These are phyloP conservation scores for Heliornis fulica DNA, from an alignment of 2,113 vertebrate species.

Conservation along the genomic window DNA sequence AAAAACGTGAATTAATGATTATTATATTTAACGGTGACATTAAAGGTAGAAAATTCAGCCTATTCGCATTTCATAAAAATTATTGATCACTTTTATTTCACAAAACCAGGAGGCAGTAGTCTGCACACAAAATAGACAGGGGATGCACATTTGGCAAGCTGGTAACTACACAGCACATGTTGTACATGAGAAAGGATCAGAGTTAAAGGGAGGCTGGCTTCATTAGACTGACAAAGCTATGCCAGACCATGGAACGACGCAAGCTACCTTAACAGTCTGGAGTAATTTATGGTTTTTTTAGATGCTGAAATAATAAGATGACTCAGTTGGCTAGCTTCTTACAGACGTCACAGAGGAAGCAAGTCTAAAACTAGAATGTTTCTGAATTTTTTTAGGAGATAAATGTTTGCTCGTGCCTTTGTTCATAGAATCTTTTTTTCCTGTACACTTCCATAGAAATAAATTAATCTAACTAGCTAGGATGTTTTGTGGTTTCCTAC, in stretches of 20 bases:
- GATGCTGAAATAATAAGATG: not conserved
- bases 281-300: not conserved
- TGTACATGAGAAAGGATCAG: not conserved
- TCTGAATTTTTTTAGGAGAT: slow-evolving; percentile 35
- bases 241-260: not conserved
- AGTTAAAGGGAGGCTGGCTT: not conserved
- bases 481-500: slow-evolving; percentile 44
- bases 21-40: not conserved
- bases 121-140: not conserved
- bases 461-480: slow-evolving; percentile 57
- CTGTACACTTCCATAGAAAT: slow-evolving; percentile 24
- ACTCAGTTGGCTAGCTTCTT: slow-evolving; percentile 17
- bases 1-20: not conserved
- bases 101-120: not conserved
- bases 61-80: not conserved
- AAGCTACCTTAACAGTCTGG: not conserved
- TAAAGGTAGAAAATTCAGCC: not conserved
- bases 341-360: slow-evolving; percentile 18
- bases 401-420: not conserved
- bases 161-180: not conserved
- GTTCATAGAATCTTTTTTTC: slow-evolving; percentile 16
- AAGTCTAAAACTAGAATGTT: slow-evolving; percentile 6
- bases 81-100: not conserved
- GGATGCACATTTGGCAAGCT: not conserved
- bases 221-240: not conserved